A percentile compares a stretch with the other conserved stretches of the same genome.
Conservation (phyloP, 2,797 vertebrate genomes). For the Acanthurus leucopareius region DNA sequence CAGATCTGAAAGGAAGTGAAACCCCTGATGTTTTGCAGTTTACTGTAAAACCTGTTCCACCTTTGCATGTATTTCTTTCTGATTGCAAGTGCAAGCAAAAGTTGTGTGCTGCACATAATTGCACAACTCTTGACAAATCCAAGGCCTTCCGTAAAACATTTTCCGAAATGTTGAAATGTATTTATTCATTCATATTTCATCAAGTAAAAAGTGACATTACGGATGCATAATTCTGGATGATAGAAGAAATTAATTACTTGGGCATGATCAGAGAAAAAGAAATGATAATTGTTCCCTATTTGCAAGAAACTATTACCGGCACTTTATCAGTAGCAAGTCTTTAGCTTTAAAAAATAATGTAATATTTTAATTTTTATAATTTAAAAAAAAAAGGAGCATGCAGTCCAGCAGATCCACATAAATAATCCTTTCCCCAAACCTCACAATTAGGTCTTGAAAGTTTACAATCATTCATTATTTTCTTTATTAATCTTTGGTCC, state of each 20-base stretch:
- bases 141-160: not conserved
- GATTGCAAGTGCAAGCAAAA: constrained; percentile 23
- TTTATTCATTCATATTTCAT: not conserved
- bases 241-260: not conserved
- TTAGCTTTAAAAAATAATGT: not conserved
- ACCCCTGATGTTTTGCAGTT: constrained; percentile 24
- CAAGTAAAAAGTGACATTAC: not conserved
- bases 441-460: too few species aligned
- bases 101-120: not conserved
- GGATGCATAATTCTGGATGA: not conserved
- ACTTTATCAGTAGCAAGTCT: not conserved
- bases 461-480: too few species aligned
- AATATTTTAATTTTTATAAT: too few species aligned
- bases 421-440: too few species aligned
- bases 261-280: not conserved
- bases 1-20: constrained; percentile 50
- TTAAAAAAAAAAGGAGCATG: too few species aligned
- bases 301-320: not conserved
- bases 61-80: constrained; percentile 18
- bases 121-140: not conserved
- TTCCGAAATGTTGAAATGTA: not conserved
- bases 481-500: too few species aligned
- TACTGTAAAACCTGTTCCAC: constrained; percentile 40
- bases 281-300: not conserved
- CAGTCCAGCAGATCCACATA: too few species aligned